Conservation (phyloP, 2,797 vertebrate species). For the Clarias platycephalus region DNA sequence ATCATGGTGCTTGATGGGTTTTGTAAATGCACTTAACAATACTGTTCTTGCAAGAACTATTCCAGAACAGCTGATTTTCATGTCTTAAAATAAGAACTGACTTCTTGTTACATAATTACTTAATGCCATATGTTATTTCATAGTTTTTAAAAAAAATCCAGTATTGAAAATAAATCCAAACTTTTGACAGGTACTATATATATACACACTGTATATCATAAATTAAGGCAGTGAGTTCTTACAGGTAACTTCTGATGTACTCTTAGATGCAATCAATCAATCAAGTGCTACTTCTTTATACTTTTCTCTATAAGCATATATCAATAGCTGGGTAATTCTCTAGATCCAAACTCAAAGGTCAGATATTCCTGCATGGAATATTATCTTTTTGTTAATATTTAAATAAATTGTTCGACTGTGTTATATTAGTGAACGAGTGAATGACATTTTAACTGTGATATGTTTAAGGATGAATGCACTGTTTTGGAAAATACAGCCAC, state of each 20-base stretch:
- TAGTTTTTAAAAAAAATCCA: too few relatives aligned
- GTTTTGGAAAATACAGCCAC: neutral
- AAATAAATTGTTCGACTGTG: neutral
- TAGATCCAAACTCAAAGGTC: neutral
- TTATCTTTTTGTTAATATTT: neutral
- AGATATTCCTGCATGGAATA: neutral
- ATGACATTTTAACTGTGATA: conserved; percentile 1
- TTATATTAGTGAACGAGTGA: neutral
- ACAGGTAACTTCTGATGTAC: conserved; percentile 28
- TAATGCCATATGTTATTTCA: too few relatives aligned
- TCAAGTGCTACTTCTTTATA: conserved; percentile 32
- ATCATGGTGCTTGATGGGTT: too few relatives aligned
- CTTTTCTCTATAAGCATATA: conserved; percentile 11
- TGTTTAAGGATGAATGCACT: neutral
- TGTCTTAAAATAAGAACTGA: too few relatives aligned
- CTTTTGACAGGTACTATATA: too few relatives aligned
- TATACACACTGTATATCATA: too few relatives aligned
- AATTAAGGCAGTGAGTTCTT: conserved; percentile 33
- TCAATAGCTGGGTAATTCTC: neutral
- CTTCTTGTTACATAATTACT: too few relatives aligned
- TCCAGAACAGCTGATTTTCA: too few relatives aligned
- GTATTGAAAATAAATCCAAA: too few relatives aligned
- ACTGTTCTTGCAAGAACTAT: too few relatives aligned
- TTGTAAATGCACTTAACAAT: too few relatives aligned
- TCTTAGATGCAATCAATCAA: conserved; percentile 35